phyloP scores from a whole-genome alignment of 2,888 invertebrate species.

The Rotaria socialis region DNA sequence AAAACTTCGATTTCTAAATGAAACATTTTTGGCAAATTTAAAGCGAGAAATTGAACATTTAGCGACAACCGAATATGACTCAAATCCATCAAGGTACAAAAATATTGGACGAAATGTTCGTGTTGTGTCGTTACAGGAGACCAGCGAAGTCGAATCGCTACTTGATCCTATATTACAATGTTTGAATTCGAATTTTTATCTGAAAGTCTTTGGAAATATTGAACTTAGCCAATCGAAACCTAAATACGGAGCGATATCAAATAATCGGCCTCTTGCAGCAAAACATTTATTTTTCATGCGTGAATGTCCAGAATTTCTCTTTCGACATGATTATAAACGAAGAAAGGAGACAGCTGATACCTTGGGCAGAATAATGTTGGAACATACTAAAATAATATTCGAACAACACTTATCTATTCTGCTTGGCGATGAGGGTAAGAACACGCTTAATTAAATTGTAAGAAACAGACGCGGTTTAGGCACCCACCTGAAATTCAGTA shows the following conservation, averaged over 20 bases:
- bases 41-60: not conserved
- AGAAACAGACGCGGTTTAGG: too few species aligned
- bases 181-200: not conserved
- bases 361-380: not conserved
- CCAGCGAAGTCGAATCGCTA: not conserved
- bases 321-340: not conserved
- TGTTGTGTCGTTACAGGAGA: not conserved
- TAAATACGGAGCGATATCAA: not conserved
- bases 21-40: not conserved
- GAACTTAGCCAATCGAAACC: not conserved
- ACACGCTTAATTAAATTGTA: too few species aligned
- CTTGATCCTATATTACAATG: not conserved
- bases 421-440: not conserved
- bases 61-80: not conserved
- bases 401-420: not conserved
- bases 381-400: not conserved
- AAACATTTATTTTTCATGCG: slow-evolving; percentile 19
- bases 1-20: not conserved
- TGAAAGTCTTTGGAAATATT: not conserved
- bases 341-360: not conserved
- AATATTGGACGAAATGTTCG: not conserved
- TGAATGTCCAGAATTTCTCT: slow-evolving; percentile 31
- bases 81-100: not conserved
- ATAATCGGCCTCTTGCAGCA: not conserved
- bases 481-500: too few species aligned